Evolutionary conservation across 1,140 invertebrate genomes (phyloP), one percentile per base, ranked within the genome.

Genomic region (Scaptomyza montana): DNA sequence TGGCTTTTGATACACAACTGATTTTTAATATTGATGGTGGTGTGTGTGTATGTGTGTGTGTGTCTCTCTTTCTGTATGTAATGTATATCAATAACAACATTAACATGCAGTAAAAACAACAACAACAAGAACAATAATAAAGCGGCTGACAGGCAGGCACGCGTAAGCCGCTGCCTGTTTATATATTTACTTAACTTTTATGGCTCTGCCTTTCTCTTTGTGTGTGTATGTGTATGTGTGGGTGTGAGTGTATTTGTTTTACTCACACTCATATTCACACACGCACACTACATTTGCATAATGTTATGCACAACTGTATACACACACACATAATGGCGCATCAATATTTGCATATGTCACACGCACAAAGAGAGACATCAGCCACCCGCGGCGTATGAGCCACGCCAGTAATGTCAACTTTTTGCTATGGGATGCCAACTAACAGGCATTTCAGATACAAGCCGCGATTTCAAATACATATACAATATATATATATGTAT

Each of bases 21-120:
- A 89, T 87, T 89, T 87, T 67, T 68, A 89, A 76, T 89, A 68
- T 85, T 85, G 77, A 13, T 39, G 10, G 30, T 36, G 43, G 41
- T 54, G 46, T 30, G 25, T 51, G 39, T 56, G 45, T 39, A n/a
- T 41, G 39, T 8, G n/a, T 30, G 16, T 60, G 0, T 30, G 16
- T 21, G 12, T 30, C 6, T 72, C 16, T 50, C 12, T 30, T 5
- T 72, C 16, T 50, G 62, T 63, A 41, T n/a, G 39, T 43, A n/a
- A 43, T n/a, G 39, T 69, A 36, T 79, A 87, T 86, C 82, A 87
- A 79, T 87, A 79, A 73, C 74, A 86, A 87, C 59, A 79, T 71
- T 49, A 76, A 76, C 66, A 78, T 74, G 72, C 76, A 75, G 53
- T 46, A 61, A 75, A 74, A 82, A 46, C 61, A 57, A 53, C 19